Conservation (phyloP, 2,888 invertebrate genomes). For the Sphaerolaimus hirsutus region DNA sequence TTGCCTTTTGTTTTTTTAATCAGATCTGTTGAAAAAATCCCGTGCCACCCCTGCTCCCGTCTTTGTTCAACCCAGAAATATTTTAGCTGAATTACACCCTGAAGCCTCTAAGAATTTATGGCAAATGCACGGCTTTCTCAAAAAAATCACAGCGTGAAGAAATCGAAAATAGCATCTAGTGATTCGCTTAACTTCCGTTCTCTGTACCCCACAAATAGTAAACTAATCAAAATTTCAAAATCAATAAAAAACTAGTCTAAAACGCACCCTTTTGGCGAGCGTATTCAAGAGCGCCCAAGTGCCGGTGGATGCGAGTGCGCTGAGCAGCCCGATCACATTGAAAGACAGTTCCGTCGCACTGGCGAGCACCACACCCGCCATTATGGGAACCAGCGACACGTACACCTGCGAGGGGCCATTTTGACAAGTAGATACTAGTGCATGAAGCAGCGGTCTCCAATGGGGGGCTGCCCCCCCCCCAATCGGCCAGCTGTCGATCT, state of each 20-base stretch:
- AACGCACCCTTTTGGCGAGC: conserved; percentile 62
- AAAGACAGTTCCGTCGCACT: conserved; percentile 75
- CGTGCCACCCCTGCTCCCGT: neutral
- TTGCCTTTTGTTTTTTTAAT: no score
- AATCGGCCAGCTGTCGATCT: no score
- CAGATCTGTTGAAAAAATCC: neutral
- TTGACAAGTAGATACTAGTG: no score
- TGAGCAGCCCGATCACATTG: conserved; percentile 54
- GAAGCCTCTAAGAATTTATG: no score
- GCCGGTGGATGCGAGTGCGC: conserved; percentile 64
- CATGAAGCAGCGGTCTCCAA: no score
- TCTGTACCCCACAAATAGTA: no score
- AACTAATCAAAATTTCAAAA: no score
- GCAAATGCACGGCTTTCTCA: no score
- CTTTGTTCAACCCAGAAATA: neutral
- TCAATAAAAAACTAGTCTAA: neutral
- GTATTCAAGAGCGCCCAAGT: conserved; percentile 80
- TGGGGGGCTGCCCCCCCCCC: no score
- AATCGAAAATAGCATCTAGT: no score
- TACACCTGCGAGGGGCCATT: conserved; percentile 37
- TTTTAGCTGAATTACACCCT: neutral
- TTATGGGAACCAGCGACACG: conserved; percentile 62
- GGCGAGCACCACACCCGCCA: conserved; percentile 64
- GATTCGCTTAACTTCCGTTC: no score
- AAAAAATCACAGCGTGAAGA: no score